Evolutionary conservation across 2,888 invertebrate genomes (phyloP).

Genomic region (Mystacides longicornis): DNA sequence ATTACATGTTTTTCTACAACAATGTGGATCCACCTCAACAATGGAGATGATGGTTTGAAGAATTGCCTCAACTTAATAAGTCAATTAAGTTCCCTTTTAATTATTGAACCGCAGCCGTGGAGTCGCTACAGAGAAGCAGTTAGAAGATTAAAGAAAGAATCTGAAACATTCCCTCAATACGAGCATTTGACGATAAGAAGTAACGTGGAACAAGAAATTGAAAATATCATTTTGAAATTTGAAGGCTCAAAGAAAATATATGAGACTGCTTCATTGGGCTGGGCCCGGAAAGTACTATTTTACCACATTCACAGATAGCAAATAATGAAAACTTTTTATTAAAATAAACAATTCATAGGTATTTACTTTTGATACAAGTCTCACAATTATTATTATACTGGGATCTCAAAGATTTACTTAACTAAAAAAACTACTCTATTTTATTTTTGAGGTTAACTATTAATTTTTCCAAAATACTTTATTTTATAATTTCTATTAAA

Average conservation of each 20-base stretch:
- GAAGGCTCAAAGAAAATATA: slow-evolving; percentile 46
- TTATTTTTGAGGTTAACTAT: neutral
- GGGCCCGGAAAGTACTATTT: slow-evolving; percentile 63
- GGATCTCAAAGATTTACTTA: neutral
- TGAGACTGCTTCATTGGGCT: slow-evolving; percentile 55
- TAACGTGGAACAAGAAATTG: slow-evolving; percentile 55
- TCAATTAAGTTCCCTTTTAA: slow-evolving; percentile 46
- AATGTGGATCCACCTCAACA: slow-evolving; percentile 87
- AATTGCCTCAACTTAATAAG: slow-evolving; percentile 55
- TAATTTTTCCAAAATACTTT: too few relatives aligned
- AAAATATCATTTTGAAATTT: slow-evolving; percentile 42
- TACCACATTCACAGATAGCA: slow-evolving; percentile 41
- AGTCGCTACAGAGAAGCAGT: slow-evolving; percentile 73
- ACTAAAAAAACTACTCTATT: neutral
- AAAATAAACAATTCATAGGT: neutral
- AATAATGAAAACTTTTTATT: neutral
- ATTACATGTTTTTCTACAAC: slow-evolving; percentile 77
- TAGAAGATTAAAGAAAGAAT: slow-evolving; percentile 59
- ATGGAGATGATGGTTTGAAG: slow-evolving; percentile 65
- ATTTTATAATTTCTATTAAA: too few relatives aligned
- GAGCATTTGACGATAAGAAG: slow-evolving; percentile 52
- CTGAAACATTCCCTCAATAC: slow-evolving; percentile 54
- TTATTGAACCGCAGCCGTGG: slow-evolving; percentile 83
- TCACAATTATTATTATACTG: neutral
- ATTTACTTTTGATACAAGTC: neutral